Evolutionary conservation across 2,888 invertebrate genomes (phyloP).

Genomic region (Epistrophe grossulariae): DNA sequence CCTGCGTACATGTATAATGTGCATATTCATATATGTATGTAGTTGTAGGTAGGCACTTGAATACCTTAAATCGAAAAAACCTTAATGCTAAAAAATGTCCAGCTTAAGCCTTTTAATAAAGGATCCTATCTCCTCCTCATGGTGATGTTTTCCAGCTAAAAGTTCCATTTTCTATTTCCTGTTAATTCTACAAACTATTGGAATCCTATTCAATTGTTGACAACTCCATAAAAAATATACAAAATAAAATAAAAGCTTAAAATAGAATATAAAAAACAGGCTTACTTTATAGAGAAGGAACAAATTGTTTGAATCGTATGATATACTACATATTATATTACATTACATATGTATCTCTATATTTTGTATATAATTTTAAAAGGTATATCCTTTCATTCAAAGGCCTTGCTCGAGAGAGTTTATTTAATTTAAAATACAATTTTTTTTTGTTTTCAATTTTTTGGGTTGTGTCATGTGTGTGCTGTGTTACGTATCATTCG

Average conservation of each 20-base stretch:
- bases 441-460: not conserved
- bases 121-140: not conserved
- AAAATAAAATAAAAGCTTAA: not conserved
- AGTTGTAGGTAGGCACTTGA: not conserved
- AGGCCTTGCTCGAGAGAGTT: slow-evolving; percentile 1
- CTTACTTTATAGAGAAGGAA: not conserved
- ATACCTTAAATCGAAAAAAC: not conserved
- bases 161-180: slow-evolving; percentile 7
- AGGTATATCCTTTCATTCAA: slow-evolving; percentile 1
- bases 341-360: not conserved
- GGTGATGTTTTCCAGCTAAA: not conserved
- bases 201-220: not conserved
- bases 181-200: slow-evolving; percentile 2
- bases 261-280: slow-evolving; percentile 1
- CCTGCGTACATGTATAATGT: not conserved
- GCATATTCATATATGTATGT: not conserved
- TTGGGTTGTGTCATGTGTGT: not conserved
- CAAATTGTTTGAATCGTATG: not conserved
- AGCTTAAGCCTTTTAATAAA: not conserved
- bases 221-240: slow-evolving; percentile 7
- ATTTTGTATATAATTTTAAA: not conserved
- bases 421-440: slow-evolving; percentile 10
- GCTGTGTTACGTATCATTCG: not conserved
- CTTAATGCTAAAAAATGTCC: not conserved
- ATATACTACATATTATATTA: not conserved